phyloP scores from a whole-genome alignment of 2,797 vertebrate genomes.

The Octomys mimax region DNA sequence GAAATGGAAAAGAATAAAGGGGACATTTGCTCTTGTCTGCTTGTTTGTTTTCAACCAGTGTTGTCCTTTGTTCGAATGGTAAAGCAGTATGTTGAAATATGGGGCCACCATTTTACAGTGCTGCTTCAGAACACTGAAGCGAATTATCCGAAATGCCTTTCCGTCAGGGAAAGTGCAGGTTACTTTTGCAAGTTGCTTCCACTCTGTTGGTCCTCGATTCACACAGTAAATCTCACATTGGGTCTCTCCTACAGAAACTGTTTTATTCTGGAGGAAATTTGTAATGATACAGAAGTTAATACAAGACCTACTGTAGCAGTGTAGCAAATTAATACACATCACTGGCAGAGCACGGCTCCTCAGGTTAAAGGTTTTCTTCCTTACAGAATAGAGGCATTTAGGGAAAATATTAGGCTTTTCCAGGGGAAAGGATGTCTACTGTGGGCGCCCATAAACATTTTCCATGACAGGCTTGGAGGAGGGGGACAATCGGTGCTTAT shows the following conservation, averaged over 20 bases:
- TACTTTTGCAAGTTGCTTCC: conserved; percentile 42
- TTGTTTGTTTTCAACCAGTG: conserved; percentile 44
- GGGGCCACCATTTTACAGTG: conserved; percentile 52
- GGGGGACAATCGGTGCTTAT: conserved; percentile 83
- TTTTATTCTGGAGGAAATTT: conserved; percentile 86
- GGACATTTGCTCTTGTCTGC: neutral
- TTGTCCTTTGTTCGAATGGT: conserved; percentile 1
- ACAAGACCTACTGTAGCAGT: conserved; percentile 90
- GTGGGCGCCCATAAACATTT: conserved; percentile 86
- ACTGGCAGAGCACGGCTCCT: conserved; percentile 67
- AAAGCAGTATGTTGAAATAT: conserved; percentile 26
- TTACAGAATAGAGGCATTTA: conserved; percentile 89
- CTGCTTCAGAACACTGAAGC: conserved; percentile 31
- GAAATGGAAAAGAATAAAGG: conserved; percentile 81
- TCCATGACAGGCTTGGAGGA: conserved; percentile 78
- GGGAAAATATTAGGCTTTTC: conserved; percentile 89
- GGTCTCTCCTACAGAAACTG: conserved; percentile 58
- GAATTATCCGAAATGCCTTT: conserved; percentile 28
- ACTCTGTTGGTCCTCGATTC: neutral
- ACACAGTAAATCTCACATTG: neutral
- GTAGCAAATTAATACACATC: conserved; percentile 91
- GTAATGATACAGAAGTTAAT: conserved; percentile 88
- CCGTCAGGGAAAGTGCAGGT: neutral
- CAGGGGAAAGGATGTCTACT: conserved; percentile 86
- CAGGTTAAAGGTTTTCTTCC: conserved; percentile 85